Base-by-base conservation (phyloP, 2,888 invertebrate genomes). In the Lochmaea crataegi region DNA sequence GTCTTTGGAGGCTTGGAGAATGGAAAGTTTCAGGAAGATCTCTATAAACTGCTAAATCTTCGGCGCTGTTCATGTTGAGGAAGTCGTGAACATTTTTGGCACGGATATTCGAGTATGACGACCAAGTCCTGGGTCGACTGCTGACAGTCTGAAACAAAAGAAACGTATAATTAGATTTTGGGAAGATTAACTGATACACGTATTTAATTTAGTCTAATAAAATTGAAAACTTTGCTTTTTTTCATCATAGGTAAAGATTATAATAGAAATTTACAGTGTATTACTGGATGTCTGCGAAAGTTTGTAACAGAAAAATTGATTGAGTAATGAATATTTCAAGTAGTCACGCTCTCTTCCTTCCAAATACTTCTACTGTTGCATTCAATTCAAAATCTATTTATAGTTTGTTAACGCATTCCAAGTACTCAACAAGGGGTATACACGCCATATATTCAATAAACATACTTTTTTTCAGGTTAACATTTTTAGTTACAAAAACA, bases 111-210 rank as follows among this genome's bases (percentile, higher is more conserved):
- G 82, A 82, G 80, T 85, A 83, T 64, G 86, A 86, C 64, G 86
- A 85, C 86, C 86, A 86, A 78, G 83, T 81, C 73, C 86, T 85
- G 70, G 87, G 86, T 71, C 85, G 83, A 79, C 83, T 85, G 85
- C 85, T 87, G 81, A 87, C 87, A 79, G 87, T 86, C 88, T 88
- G 86, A 76, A 87, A 87, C 79, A 74, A 77, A 80, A 77, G 75
- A 67, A 74, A 65, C 6, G n/a, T 9, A 10, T 57, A 7, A 22
- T 57, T 67, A 57, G 42, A 57, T n/a, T 38, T n/a, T n/a, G n/a
- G n/a, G n/a, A n/a, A n/a, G n/a, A n/a, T n/a, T n/a, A n/a, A n/a
- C n/a, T n/a, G n/a, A n/a, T n/a, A n/a, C n/a, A n/a, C n/a, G n/a
- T n/a, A 12, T 14, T 38, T 32, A 14, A 26, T 26, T n/a, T n/a